Evolutionary conservation across 2,113 vertebrate species (phyloP), one percentile per base, ranked within the genome.

Genomic region (Coptodon bakossiorum): DNA sequence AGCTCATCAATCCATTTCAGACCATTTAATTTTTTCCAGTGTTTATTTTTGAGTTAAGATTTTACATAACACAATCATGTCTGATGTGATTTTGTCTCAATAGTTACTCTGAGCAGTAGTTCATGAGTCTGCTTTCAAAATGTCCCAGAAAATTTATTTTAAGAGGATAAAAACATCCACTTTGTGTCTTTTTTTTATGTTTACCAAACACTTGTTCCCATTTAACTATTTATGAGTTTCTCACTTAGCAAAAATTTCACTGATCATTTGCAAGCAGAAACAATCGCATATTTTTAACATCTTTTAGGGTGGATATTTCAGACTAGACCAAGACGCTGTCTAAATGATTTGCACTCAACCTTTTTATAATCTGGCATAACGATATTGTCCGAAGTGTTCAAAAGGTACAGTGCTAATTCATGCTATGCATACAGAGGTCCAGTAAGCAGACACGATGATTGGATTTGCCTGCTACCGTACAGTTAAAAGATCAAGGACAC

Each of bases 1-100:
- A 22, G 27, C 61, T 91, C 82, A 84, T 90, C 80, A 71, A 66
- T 92, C 52, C 29, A 31, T 90, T 88, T 85, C 52, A 81, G 34
- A 31, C 85, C 85, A 36, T 73, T 86, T 5, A 38, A 38, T 38
- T 68, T 38, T 66, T 81, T 87, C n/a, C 13, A 87, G 80, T 81
- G 80, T 93, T 73, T 56, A 71, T 27, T 79, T 56, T 87, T 71
- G 66, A 43, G n/a, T 71, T 45, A 45, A 71, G 66, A 43, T 43
- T 71, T 71, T 43, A 43, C 7, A 29, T 34, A 5, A 79, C 76
- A 14, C 48, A 31, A n/a, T 36, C 17, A 8, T 79, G 29, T 53
- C 76, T 9, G 12, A 80, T 22, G 50, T 36, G 34, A 53, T 10
- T 80, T 45, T 79, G 17, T 40, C 5, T 22, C 11, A 40, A 2